These are phyloP conservation scores for Okapia johnstoni DNA, from an alignment of 2,113 vertebrate genomes.

Conservation along the genomic window DNA sequence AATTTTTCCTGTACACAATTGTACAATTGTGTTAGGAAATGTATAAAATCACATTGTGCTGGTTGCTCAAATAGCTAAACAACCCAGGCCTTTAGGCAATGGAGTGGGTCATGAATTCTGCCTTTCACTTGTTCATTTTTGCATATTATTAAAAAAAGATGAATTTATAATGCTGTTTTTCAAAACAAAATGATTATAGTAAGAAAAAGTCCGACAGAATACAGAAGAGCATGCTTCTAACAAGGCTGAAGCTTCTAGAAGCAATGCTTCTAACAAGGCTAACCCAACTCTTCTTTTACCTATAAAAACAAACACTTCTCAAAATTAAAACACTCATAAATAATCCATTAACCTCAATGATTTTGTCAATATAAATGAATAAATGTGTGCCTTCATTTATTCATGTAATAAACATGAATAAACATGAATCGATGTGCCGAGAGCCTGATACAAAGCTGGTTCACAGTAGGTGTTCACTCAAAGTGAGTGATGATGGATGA, in stretches of 20 bases:
- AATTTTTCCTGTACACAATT: not conserved
- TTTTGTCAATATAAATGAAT: not conserved
- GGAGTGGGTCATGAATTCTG: not conserved
- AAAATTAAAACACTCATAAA: slow-evolving; percentile 6
- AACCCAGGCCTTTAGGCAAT: not conserved
- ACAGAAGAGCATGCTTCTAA: not conserved
- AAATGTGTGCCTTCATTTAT: not conserved
- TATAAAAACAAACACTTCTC: not conserved
- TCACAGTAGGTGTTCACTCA: not conserved
- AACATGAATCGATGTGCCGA: not conserved
- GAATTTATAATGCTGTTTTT: not conserved
- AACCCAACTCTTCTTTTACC: not conserved
- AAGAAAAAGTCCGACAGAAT: not conserved
- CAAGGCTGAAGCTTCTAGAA: not conserved
- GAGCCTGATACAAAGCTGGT: not conserved
- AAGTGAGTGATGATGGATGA: not conserved
- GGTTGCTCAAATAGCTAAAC: not conserved
- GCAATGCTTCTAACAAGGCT: not conserved
- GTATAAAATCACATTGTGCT: not conserved
- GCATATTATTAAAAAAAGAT: not conserved
- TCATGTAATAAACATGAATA: not conserved
- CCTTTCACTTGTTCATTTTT: not conserved
- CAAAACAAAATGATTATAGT: not conserved
- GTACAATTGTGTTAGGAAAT: not conserved
- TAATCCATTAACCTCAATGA: not conserved